Evolutionary conservation across 2,113 vertebrate species (phyloP).

Genomic region (Proterorhinus semilunaris): DNA sequence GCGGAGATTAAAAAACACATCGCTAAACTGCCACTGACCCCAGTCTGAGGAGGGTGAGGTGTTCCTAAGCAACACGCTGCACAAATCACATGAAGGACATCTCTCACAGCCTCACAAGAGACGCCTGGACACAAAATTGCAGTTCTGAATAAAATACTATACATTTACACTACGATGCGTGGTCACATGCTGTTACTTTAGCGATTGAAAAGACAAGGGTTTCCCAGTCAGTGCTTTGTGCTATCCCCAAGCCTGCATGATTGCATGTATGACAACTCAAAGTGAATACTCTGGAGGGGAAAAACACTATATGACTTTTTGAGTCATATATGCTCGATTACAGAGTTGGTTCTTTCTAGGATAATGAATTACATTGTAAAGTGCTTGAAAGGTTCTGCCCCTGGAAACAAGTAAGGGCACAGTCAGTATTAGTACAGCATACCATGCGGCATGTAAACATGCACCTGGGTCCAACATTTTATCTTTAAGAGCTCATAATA

Average conservation of each 20-base stretch:
- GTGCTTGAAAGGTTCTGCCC: neutral
- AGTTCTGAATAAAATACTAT: neutral
- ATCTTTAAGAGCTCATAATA: constrained; percentile 28
- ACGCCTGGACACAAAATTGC: neutral
- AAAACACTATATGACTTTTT: too few species aligned
- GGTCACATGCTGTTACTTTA: too few species aligned
- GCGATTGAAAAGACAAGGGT: too few species aligned
- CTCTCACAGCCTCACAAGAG: constrained; percentile 12
- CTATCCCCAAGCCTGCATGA: too few species aligned
- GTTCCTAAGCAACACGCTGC: constrained; percentile 55
- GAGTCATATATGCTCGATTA: too few species aligned
- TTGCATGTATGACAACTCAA: too few species aligned
- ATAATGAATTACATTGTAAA: too few species aligned
- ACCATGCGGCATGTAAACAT: neutral
- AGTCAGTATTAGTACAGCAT: neutral
- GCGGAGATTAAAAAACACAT: constrained; percentile 20
- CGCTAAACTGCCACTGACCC: constrained; percentile 41
- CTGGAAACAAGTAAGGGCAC: neutral
- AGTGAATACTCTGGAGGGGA: too few species aligned
- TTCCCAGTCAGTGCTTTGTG: too few species aligned
- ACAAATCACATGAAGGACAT: constrained; percentile 15
- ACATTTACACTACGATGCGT: too few species aligned
- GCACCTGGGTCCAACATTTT: constrained; percentile 17
- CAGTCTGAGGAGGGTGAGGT: constrained; percentile 25
- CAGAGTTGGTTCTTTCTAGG: too few species aligned